A percentile compares a stretch with the other conserved stretches of the same genome.
These are phyloP conservation scores for Drosophila falleni DNA, from an alignment of 2,888 invertebrate genomes.

Conservation along the genomic window DNA sequence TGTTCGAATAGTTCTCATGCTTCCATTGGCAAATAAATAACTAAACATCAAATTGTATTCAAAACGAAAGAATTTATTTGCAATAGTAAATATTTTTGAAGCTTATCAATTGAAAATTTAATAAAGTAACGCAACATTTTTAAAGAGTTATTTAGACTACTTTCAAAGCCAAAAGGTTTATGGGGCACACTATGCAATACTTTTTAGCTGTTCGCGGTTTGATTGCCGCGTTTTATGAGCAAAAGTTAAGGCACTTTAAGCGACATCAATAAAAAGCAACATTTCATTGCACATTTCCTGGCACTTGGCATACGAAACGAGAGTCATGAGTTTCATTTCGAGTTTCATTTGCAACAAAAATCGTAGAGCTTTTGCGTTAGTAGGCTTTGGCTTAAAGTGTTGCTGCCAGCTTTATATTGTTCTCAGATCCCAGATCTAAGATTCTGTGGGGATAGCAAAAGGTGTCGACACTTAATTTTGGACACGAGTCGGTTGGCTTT, in stretches of 20 bases:
- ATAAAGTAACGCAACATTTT: background rate
- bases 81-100: constrained; percentile 1
- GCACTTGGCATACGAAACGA: constrained; percentile 40
- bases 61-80: background rate
- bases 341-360: constrained; percentile 33
- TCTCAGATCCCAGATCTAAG: constrained; percentile 4
- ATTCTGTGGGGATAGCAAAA: constrained; percentile 27
- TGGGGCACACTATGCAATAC: constrained; percentile 34
- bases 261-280: constrained; percentile 64
- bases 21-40: constrained; percentile 28
- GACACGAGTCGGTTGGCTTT: constrained; percentile 54
- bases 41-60: constrained; percentile 11
- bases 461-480: constrained; percentile 62
- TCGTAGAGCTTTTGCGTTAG: constrained; percentile 25
- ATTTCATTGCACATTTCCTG: constrained; percentile 60
- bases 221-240: constrained; percentile 55
- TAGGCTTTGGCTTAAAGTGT: constrained; percentile 20
- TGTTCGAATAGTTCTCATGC: constrained; percentile 37
- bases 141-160: background rate
- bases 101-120: background rate
- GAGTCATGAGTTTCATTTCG: constrained; percentile 28
- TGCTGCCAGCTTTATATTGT: constrained; percentile 24
- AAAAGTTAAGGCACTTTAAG: constrained; percentile 60
- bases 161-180: constrained; percentile 5
- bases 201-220: constrained; percentile 43